phyloP scores from a whole-genome alignment of 2,797 vertebrate species.

The Acropternis orthonyx region DNA sequence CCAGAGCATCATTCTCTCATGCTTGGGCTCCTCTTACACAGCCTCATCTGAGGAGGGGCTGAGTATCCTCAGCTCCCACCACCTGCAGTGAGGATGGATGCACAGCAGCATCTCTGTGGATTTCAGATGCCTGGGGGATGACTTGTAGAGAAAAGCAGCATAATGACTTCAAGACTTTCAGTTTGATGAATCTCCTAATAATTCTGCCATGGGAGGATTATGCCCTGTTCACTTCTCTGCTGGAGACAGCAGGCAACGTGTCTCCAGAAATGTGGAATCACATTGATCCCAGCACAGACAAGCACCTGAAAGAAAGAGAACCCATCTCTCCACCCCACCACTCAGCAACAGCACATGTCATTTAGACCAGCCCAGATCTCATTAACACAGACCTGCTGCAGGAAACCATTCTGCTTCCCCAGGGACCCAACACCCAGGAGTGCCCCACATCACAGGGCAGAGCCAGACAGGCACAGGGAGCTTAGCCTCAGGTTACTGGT shows the following conservation, averaged over 20 bases:
- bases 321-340: background rate
- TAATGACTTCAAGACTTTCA: background rate
- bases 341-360: background rate
- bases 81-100: background rate
- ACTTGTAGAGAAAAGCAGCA: background rate
- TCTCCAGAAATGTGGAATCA: background rate
- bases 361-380: background rate
- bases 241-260: background rate
- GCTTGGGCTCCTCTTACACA: background rate
- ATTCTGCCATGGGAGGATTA: background rate
- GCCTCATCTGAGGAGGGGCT: background rate
- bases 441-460: fast-evolving
- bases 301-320: background rate
- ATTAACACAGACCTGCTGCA: background rate
- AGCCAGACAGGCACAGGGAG: background rate
- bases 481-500: background rate
- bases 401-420: background rate
- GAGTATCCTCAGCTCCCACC: background rate
- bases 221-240: background rate
- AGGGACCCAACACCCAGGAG: background rate
- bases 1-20: background rate
- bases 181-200: background rate
- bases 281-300: background rate
- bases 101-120: background rate
- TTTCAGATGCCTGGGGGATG: background rate